A percentile compares a stretch with the other conserved stretches of the same genome.
Evolutionary conservation across 2,797 vertebrate genomes (phyloP).

Genomic region (Gallinago stenura): DNA sequence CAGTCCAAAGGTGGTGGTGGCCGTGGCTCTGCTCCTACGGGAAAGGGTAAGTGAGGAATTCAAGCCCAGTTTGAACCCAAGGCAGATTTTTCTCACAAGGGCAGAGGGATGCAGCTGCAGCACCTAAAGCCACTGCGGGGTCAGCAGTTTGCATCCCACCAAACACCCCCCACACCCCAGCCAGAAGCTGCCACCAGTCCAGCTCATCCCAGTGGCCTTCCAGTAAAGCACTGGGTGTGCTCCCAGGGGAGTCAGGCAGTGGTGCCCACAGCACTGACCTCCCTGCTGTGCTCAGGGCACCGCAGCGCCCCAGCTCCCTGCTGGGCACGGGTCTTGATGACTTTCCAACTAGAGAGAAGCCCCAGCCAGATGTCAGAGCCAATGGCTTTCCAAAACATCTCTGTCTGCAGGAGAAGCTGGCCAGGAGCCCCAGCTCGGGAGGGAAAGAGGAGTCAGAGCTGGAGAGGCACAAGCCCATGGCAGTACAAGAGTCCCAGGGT

Average conservation of each 20-base stretch:
- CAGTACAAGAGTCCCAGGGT: too few species aligned
- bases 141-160: not conserved
- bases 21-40: not conserved
- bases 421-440: not conserved
- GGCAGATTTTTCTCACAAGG: not conserved
- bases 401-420: not conserved
- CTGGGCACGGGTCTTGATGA: not conserved
- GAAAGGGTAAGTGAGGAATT: not conserved
- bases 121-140: fast-evolving
- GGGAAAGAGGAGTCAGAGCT: not conserved
- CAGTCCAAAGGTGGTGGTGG: not conserved
- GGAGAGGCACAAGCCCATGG: fast-evolving
- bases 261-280: not conserved
- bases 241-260: fast-evolving
- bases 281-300: not conserved
- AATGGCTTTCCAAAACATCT: not conserved
- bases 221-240: not conserved
- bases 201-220: not conserved
- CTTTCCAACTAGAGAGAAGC: not conserved
- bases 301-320: fast-evolving
- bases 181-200: fast-evolving
- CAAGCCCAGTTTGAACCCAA: fast-evolving
- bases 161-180: not conserved
- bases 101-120: not conserved
- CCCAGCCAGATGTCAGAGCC: not conserved